Percentiles rank a stretch among this genome's conserved stretches.
Evolutionary conservation across 2,113 vertebrate genomes (phyloP).

Genomic region (Ivindomyrus marchei): DNA sequence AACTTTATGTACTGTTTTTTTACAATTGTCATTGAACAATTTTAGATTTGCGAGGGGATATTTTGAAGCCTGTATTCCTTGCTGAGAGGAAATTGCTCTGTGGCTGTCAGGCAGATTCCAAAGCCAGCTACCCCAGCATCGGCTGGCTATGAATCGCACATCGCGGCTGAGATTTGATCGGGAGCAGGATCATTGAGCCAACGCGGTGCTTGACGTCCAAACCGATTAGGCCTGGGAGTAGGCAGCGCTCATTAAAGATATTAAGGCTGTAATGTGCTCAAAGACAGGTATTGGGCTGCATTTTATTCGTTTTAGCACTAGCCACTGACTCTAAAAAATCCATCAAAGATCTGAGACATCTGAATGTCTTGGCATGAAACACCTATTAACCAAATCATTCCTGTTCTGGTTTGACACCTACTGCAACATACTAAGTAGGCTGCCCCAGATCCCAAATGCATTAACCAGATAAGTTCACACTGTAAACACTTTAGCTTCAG

Average conservation of each 20-base stretch:
- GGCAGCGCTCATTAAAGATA: background rate
- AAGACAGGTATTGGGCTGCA: background rate
- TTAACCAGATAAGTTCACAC: background rate
- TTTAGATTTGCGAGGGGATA: slow-evolving; percentile 39
- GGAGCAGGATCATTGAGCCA: slow-evolving; percentile 21
- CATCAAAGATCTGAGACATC: background rate
- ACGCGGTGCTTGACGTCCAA: slow-evolving; percentile 1
- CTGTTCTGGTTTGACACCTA: background rate
- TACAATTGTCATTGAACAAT: background rate
- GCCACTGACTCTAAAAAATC: background rate
- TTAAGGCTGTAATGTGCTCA: background rate
- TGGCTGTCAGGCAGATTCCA: background rate
- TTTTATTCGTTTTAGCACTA: background rate
- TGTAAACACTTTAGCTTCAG: background rate
- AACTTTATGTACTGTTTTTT: background rate
- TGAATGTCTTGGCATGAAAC: background rate
- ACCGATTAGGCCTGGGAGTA: slow-evolving; percentile 1
- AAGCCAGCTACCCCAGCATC: slow-evolving; percentile 28
- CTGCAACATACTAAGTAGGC: background rate
- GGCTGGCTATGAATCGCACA: slow-evolving; percentile 30
- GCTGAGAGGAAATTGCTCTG: background rate
- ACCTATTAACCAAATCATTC: background rate
- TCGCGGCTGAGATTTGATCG: slow-evolving; percentile 37
- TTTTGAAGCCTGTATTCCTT: background rate
- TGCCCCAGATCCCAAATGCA: background rate